phyloP scores from a whole-genome alignment of 2,113 vertebrate species.

The Camarhynchus parvulus region DNA sequence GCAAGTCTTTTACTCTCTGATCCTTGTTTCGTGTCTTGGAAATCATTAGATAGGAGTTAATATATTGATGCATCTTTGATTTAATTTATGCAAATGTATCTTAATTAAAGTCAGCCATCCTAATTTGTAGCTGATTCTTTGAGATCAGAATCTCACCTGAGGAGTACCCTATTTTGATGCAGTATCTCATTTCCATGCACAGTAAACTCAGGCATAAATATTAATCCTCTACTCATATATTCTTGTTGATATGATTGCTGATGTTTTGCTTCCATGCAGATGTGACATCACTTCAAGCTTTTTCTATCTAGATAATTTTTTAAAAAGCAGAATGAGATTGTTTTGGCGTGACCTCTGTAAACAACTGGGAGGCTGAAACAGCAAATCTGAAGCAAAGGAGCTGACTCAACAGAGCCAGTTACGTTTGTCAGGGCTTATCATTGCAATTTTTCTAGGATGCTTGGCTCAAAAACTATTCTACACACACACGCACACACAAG shows the following conservation, averaged over 20 bases:
- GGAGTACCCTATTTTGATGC: background rate
- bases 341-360: background rate
- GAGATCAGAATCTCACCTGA: background rate
- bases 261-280: background rate
- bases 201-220: background rate
- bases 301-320: background rate
- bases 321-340: background rate
- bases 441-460: background rate
- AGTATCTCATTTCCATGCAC: background rate
- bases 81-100: background rate
- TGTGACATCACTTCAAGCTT: background rate
- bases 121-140: background rate
- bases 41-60: background rate
- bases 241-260: background rate
- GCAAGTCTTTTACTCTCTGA: background rate
- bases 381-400: background rate
- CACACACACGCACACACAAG: background rate
- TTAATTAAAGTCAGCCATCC: background rate
- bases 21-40: background rate
- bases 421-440: constrained; percentile 21
- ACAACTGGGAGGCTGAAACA: constrained; percentile 14
- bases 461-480: background rate
- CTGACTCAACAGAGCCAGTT: background rate
- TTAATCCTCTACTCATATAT: background rate
- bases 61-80: background rate